Evolutionary conservation across 2,888 invertebrate species (phyloP).

Genomic region (Ecdyonurus torrentis): DNA sequence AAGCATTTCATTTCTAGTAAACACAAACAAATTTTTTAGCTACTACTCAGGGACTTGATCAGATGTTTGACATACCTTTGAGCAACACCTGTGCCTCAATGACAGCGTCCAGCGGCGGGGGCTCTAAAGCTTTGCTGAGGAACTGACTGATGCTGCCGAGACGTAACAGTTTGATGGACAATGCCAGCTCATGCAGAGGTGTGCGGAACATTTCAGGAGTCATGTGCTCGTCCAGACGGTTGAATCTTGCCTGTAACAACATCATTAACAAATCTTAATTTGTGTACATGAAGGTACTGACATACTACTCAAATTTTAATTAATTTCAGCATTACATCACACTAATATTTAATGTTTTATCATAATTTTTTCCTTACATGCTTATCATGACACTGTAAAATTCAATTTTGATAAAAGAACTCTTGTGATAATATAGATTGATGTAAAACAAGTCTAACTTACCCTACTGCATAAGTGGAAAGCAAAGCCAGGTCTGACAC

Average conservation of each 20-base stretch:
- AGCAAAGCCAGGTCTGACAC: constrained; percentile 84
- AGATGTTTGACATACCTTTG: constrained; percentile 22
- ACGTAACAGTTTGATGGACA: constrained; percentile 77
- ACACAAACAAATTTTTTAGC: too few species aligned
- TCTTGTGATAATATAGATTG: background rate
- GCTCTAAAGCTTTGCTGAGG: constrained; percentile 87
- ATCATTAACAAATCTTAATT: too few species aligned
- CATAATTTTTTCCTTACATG: background rate
- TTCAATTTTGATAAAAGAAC: too few species aligned
- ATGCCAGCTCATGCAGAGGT: constrained; percentile 84
- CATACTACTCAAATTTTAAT: background rate
- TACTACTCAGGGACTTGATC: too few species aligned
- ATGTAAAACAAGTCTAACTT: constrained; percentile 8
- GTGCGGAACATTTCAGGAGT: constrained; percentile 97
- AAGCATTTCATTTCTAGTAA: constrained; percentile 79
- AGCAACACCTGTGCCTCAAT: constrained; percentile 86
- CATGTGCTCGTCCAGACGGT: constrained; percentile 67
- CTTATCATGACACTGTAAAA: background rate
- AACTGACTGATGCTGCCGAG: constrained; percentile 89
- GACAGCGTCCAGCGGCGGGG: constrained; percentile 93
- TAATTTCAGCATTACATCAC: too few species aligned
- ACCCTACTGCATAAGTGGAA: constrained; percentile 72
- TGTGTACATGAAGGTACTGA: background rate
- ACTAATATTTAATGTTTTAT: background rate
- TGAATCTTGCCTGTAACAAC: constrained; percentile 39